Conservation (phyloP, 2,888 invertebrate species). For the Iphiclides podalirius region DNA sequence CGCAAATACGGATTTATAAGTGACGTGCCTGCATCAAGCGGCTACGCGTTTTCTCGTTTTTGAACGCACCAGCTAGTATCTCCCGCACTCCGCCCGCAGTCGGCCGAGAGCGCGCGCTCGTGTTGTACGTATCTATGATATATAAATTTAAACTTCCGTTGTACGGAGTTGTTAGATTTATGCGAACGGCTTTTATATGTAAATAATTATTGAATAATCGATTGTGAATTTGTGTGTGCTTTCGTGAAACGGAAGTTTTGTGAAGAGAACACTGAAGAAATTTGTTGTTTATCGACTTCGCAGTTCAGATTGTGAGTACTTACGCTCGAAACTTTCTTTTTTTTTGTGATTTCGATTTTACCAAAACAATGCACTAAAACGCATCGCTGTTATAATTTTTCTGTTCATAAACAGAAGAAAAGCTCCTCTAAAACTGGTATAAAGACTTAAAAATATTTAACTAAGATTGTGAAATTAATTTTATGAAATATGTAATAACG, state of each 20-base stretch:
- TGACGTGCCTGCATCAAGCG: slow-evolving; percentile 18
- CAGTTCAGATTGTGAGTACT: slow-evolving; percentile 17
- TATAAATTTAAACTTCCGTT: slow-evolving; percentile 32
- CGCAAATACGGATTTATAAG: too few species aligned
- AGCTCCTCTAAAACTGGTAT: not conserved
- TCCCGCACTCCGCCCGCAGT: too few species aligned
- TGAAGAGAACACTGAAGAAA: slow-evolving; percentile 14
- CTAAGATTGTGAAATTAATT: too few species aligned
- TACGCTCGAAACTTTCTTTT: slow-evolving; percentile 19
- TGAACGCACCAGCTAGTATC: slow-evolving; percentile 21
- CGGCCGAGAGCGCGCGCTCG: slow-evolving; percentile 39
- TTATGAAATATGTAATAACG: too few species aligned
- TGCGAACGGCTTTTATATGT: not conserved
- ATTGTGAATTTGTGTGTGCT: slow-evolving; percentile 19
- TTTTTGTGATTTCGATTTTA: slow-evolving; percentile 16
- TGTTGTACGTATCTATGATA: slow-evolving; percentile 33
- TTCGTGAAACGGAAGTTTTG: slow-evolving; percentile 17
- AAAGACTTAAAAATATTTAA: too few species aligned
- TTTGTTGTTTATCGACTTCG: slow-evolving; percentile 8
- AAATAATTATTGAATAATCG: slow-evolving; percentile 1
- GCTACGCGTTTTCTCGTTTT: slow-evolving; percentile 36
- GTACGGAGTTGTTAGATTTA: slow-evolving; percentile 29
- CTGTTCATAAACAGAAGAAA: not conserved
- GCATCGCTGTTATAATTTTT: not conserved
- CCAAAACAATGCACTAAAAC: slow-evolving; percentile 16